A percentile compares a stretch with the other conserved stretches of the same genome.
These are phyloP conservation scores for Pristionchus japonicus DNA, from an alignment of 2,888 invertebrate species.

Conservation along the genomic window DNA sequence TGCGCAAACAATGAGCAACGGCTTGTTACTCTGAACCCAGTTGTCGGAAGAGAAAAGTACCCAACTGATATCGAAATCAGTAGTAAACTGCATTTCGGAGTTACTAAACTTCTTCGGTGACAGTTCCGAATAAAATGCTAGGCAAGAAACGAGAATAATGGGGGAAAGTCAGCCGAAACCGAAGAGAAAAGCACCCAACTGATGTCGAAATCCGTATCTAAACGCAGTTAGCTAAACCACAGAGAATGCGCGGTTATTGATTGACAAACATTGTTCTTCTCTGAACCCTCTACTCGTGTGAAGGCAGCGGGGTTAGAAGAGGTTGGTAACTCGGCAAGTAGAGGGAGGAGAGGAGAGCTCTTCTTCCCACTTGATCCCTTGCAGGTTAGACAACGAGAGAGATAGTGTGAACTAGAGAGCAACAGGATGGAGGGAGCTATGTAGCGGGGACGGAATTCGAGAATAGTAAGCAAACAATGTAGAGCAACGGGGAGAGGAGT, in stretches of 20 bases:
- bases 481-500: neutral
- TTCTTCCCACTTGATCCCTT: neutral
- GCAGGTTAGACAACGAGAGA: neutral
- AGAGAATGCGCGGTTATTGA: neutral
- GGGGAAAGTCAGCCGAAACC: too few species aligned
- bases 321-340: neutral
- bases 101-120: too few species aligned
- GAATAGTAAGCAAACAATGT: slow-evolving; percentile 34
- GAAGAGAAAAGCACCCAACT: too few species aligned
- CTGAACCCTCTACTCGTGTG: neutral
- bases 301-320: neutral
- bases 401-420: neutral
- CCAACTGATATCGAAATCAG: neutral
- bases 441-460: neutral
- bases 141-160: too few species aligned
- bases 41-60: neutral
- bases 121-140: too few species aligned
- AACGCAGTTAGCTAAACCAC: too few species aligned
- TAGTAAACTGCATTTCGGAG: too few species aligned
- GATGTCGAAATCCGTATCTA: too few species aligned
- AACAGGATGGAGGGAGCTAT: neutral
- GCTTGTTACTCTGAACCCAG: neutral
- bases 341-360: neutral
- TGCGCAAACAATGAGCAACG: neutral
- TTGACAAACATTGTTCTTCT: neutral